phyloP scores from a whole-genome alignment of 1,140 invertebrate species.

The Frieseomelitta varia region DNA sequence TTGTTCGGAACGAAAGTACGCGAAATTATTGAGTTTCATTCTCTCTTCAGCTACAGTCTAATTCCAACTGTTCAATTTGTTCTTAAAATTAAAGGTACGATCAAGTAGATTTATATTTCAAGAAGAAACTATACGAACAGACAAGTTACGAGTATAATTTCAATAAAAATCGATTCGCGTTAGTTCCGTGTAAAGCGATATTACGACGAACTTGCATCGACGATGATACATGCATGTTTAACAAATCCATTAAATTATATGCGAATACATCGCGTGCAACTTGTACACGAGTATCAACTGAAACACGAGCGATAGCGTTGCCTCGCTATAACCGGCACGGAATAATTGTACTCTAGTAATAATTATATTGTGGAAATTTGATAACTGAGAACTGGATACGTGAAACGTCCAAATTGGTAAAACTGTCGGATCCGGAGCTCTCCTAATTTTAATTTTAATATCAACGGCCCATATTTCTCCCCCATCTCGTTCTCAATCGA shows the following conservation, averaged over 20 bases:
- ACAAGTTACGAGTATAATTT: neutral
- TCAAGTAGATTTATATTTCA: too few relatives aligned
- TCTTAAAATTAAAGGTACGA: too few relatives aligned
- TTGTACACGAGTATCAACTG: neutral
- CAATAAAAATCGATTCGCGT: too few relatives aligned
- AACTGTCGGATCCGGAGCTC: neutral
- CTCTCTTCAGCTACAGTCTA: too few relatives aligned
- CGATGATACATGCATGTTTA: neutral
- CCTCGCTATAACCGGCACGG: neutral
- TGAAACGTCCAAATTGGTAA: neutral
- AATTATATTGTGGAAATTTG: neutral
- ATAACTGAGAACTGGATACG: too few relatives aligned
- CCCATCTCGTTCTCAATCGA: neutral
- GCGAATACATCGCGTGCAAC: neutral
- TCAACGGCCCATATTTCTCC: neutral
- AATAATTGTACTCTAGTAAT: neutral
- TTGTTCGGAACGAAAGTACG: too few relatives aligned
- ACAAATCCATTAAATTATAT: too few relatives aligned
- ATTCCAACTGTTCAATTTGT: too few relatives aligned
- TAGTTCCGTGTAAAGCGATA: too few relatives aligned
- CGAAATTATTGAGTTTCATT: too few relatives aligned
- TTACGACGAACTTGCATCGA: neutral
- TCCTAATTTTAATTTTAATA: neutral
- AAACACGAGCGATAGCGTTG: neutral
- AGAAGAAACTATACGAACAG: too few relatives aligned